Conservation (phyloP, 2,113 vertebrate species). For the Perca schrenkii region DNA sequence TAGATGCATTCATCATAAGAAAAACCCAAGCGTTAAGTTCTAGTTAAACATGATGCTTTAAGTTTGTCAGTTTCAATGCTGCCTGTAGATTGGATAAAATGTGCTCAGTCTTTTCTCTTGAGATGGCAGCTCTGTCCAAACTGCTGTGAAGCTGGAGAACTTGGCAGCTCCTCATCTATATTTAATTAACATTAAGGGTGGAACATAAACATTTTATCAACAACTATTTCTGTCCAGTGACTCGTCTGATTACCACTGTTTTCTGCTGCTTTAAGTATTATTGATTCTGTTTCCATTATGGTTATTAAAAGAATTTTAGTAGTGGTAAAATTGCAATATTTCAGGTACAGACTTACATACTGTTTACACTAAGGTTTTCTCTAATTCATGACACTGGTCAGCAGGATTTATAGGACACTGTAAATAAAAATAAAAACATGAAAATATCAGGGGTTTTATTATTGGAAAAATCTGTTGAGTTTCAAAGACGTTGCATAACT, state of each 20-base stretch:
- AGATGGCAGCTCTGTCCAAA: slow-evolving; percentile 17
- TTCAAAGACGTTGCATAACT: neutral
- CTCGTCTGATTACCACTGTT: slow-evolving; percentile 28
- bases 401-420: neutral
- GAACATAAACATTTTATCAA: slow-evolving; percentile 71
- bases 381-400: neutral
- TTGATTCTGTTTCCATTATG: slow-evolving; percentile 1
- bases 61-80: neutral
- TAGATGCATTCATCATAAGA: neutral
- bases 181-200: slow-evolving; percentile 66
- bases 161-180: slow-evolving; percentile 64
- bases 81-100: slow-evolving; percentile 11
- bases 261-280: slow-evolving; percentile 35
- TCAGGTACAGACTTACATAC: neutral
- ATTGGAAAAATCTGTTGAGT: neutral
- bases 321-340: neutral
- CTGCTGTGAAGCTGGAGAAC: slow-evolving; percentile 40
- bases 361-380: neutral
- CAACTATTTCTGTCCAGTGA: slow-evolving; percentile 45
- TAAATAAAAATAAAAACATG: neutral
- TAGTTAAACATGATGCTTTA: neutral
- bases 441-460: neutral
- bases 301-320: neutral
- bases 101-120: slow-evolving; percentile 4
- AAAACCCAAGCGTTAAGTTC: neutral